Base-by-base conservation (phyloP, 1,140 invertebrate genomes). In the Lethrus apterus region DNA sequence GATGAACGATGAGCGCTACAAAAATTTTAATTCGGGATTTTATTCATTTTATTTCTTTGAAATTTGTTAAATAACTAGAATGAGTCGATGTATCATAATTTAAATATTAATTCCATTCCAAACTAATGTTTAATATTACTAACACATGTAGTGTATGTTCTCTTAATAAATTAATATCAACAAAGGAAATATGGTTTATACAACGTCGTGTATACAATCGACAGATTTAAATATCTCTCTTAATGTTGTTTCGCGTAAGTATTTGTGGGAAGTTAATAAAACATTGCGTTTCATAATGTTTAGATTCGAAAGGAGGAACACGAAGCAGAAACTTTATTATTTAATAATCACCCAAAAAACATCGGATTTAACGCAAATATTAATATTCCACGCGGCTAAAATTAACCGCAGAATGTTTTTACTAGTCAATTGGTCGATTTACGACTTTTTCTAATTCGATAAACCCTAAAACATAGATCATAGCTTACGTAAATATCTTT, bases 91-190 rank as follows among this genome's bases (percentile, higher is more conserved):
- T n/a, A n/a, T n/a, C n/a, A n/a, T n/a, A n/a, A n/a, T n/a, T n/a
- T n/a, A n/a, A n/a, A n/a, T n/a, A n/a, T n/a, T n/a, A n/a, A n/a
- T n/a, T n/a, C n/a, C n/a, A n/a, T n/a, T n/a, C n/a, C n/a, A n/a
- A n/a, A n/a, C n/a, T n/a, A n/a, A 13, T 38, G 35, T 38, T 38
- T 38, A 38, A 38, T 38, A 38, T 38, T 38, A 38, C 20, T 23
- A 38, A 38, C 35, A 38, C 35, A 38, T 38, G 35, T 21, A 13
- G 24, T 38, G 35, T 38, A 21, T 38, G 24, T 38, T n/a, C n/a
- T 43, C 40, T 43, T 43, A 26, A 29, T 31, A 29, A 43, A 43
- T 29, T 43, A 43, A 43, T 43, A 43, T 43, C 40, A 43, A 43
- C 40, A 43, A 29, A 26, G 40, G 40, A 43, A 43, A 43, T 17